Conservation (phyloP, 1,140 invertebrate species). For the Diachasma alloeum region DNA sequence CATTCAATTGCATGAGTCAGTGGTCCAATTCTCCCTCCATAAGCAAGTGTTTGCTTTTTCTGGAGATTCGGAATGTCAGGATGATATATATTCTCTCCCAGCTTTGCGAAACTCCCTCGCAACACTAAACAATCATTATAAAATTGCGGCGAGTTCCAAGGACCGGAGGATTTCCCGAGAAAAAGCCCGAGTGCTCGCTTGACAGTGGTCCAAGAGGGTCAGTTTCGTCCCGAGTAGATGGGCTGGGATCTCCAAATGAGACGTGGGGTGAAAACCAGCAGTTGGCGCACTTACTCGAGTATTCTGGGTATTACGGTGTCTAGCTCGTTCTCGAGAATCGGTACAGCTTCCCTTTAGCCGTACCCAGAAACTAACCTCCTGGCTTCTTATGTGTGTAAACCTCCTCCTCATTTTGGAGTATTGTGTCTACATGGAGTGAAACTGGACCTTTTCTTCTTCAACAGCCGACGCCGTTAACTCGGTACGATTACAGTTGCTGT, state of each 20-base stretch:
- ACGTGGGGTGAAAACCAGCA: not conserved
- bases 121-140: too few relatives aligned
- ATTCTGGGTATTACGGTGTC: not conserved
- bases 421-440: not conserved
- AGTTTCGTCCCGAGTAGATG: not conserved
- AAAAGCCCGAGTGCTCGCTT: not conserved
- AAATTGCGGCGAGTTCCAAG: not conserved
- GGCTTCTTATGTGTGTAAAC: constrained; percentile 31
- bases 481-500: constrained; percentile 42
- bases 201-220: constrained; percentile 8
- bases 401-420: constrained; percentile 19
- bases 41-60: too few relatives aligned
- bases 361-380: not conserved
- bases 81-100: too few relatives aligned
- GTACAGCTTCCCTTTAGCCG: not conserved
- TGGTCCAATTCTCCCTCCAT: too few relatives aligned
- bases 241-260: not conserved
- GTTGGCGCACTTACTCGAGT: constrained; percentile 28
- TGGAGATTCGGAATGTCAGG: too few relatives aligned
- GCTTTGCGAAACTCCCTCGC: too few relatives aligned
- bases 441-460: not conserved
- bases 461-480: constrained; percentile 44
- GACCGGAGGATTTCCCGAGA: not conserved
- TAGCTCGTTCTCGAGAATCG: not conserved
- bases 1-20: too few relatives aligned